Base-by-base conservation (phyloP, 2,113 vertebrate species). In the Scartelaos histophorus region DNA sequence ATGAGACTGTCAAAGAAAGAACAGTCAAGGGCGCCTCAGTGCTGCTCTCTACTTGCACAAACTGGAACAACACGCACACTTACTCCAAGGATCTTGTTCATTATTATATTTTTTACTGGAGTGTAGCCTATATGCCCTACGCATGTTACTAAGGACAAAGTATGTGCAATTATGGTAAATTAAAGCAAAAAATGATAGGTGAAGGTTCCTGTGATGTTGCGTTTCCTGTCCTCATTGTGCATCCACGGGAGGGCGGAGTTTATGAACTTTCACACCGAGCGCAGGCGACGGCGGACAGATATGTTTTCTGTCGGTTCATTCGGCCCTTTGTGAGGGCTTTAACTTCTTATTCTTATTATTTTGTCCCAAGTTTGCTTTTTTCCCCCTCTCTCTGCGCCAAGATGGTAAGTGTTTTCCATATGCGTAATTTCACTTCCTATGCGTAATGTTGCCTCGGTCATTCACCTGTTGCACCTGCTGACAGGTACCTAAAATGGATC, bases 401-500 rank as follows among this genome's bases (percentile, higher is more conserved):
- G 29, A 92, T 91, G 91, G 91, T 92, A 74, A 89, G 91, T 85
- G 67, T 45, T n/a, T 67, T 25, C 19, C 5, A 54, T 19, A 54
- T 21, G 16, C 49, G 2, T 54, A 0, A 11, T 7, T 24, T 17
- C 75, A 19, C 51, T 75, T 72, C 45, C 35, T 69, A 7, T 19
- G 25, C 22, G 24, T 15, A 34, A 17, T 17, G 9, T 6, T 7
- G 47, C 45, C 57, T 29, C 16, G 43, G 22, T 73, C 34, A 72
- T n/a, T 77, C 78, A 88, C 84, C 82, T 89, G 83, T 87, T 74
- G 66, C 89, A 91, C 89, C 91, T 92, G 91, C 58, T 45, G 72
- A 69, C 78, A 87, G 85, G 75, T 77, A 64, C 73, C 69, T 65
- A 62, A 4, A 62, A 66, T 7, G 2, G 0, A 19, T 1, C 3